phyloP scores from a whole-genome alignment of 1,140 invertebrate species.

The Thrips palmi region DNA sequence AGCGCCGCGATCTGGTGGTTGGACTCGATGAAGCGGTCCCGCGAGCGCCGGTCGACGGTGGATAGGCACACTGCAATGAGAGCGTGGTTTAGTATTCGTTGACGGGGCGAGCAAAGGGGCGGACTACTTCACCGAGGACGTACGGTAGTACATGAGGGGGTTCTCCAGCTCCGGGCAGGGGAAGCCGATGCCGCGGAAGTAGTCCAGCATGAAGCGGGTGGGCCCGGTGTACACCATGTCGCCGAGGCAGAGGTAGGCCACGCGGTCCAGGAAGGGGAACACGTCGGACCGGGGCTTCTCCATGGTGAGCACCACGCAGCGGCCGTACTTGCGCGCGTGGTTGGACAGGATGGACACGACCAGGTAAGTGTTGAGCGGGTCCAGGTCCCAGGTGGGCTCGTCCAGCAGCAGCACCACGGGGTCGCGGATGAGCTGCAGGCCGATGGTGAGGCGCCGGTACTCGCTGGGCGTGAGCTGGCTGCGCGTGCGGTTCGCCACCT shows the following conservation, averaged over 20 bases:
- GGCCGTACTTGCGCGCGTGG: slow-evolving; percentile 75
- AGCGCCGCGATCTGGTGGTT: slow-evolving; percentile 80
- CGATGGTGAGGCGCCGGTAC: slow-evolving; percentile 65
- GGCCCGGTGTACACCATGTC: slow-evolving; percentile 82
- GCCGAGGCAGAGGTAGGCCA: slow-evolving; percentile 68
- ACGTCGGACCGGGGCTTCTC: slow-evolving; percentile 86
- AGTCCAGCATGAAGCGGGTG: slow-evolving; percentile 74
- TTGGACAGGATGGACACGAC: slow-evolving; percentile 83
- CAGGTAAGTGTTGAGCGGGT: slow-evolving; percentile 80
- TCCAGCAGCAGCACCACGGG: slow-evolving; percentile 76
- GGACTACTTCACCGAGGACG: no score
- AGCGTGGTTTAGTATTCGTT: slow-evolving; percentile 3
- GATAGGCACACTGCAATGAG: slow-evolving; percentile 59
- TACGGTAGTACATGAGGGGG: slow-evolving; percentile 83
- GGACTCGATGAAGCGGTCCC: slow-evolving; percentile 78
- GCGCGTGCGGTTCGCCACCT: slow-evolving; percentile 63
- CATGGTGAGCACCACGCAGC: slow-evolving; percentile 75
- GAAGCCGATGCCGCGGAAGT: slow-evolving; percentile 79
- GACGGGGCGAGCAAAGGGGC: no score
- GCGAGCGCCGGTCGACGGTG: slow-evolving; percentile 71
- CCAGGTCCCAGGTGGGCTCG: slow-evolving; percentile 77
- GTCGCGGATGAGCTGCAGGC: slow-evolving; percentile 73
- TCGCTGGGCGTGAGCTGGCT: slow-evolving; percentile 64
- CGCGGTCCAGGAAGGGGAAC: slow-evolving; percentile 73
- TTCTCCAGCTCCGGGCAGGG: slow-evolving; percentile 85